phyloP scores from a whole-genome alignment of 2,113 vertebrate species.

The Rhineura floridana region DNA sequence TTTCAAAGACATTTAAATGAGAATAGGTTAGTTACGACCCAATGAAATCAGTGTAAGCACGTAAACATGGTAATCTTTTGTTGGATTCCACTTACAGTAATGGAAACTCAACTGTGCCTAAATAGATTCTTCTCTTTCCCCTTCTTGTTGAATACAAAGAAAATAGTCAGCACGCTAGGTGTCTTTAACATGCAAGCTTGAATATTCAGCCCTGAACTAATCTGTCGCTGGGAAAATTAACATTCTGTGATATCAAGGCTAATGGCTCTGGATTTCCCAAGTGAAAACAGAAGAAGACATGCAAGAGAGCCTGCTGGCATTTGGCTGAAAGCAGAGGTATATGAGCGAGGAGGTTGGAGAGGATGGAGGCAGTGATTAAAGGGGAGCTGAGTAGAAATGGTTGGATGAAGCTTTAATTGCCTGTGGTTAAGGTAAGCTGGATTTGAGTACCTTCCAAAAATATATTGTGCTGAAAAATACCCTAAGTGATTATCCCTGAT shows the following conservation, averaged over 20 bases:
- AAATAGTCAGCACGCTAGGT: not conserved
- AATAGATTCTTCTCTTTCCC: not conserved
- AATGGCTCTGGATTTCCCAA: not conserved
- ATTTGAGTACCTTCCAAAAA: not conserved
- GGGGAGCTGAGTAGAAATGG: constrained; percentile 6
- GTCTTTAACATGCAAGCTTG: not conserved
- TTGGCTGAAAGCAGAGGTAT: constrained; percentile 1
- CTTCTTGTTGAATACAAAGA: not conserved
- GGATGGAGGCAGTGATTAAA: not conserved
- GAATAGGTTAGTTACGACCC: not conserved
- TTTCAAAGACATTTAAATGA: not conserved
- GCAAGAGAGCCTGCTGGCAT: not conserved
- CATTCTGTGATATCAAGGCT: not conserved
- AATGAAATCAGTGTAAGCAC: not conserved
- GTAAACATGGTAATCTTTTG: not conserved
- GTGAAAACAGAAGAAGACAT: not conserved
- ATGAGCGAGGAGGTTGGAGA: not conserved
- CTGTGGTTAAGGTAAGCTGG: constrained; percentile 13
- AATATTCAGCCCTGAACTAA: not conserved
- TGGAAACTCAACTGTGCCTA: not conserved
- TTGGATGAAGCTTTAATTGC: not conserved
- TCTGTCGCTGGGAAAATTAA: not conserved
- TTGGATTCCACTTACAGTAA: not conserved
- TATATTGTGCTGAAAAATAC: not conserved
- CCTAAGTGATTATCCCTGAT: not conserved